Evolutionary conservation across 2,113 vertebrate species (phyloP), one percentile per base, ranked within the genome.

Genomic region (Choloepus hoffmanni): DNA sequence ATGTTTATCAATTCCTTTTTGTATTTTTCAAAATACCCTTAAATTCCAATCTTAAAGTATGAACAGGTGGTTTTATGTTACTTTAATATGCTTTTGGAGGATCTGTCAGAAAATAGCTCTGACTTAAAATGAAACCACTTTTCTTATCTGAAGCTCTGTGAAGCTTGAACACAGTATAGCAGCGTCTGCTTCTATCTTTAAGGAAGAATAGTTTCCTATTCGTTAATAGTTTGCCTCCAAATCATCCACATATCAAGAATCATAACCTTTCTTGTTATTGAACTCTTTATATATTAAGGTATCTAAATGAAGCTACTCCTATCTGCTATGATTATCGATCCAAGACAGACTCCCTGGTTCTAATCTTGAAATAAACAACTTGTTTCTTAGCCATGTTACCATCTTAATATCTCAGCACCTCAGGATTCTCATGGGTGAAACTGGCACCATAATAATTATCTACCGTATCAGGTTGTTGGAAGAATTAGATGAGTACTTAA

Each of bases 121-220:
- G 94, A 95, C 76, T 95, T 94, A 65, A 88, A 83, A 58, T 95
- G 91, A 97, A 96, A 94, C 94, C 82, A 73, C 76, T 92, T 96
- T 97, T 92, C 94, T 97, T 92, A 96, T 95, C 94, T 79, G 92
- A 63, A 81, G 28, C 23, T 55, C 60, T 26, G 50, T 9, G 85
- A 60, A 55, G 36, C 60, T 48, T n/a, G 70, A 86, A n/a, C 30
- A 7, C 0, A 23, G 62, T 2, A 0, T 19, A 60, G 45, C 28
- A 7, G 15, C 6, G 19, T 43, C 26, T 36, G 48, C 74, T 36
- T 62, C 85, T 21, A 28, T 68, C 77, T 36, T 18, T 40, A 23
- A 79, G 30, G 89, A 70, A 68, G 74, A 92, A 36, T 36, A 36
- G 36, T 36, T 36, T 36, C 36, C 36, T 36, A 36, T 36, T 36